Conservation (phyloP, 2,113 vertebrate genomes). For the Crypturellus undulatus region DNA sequence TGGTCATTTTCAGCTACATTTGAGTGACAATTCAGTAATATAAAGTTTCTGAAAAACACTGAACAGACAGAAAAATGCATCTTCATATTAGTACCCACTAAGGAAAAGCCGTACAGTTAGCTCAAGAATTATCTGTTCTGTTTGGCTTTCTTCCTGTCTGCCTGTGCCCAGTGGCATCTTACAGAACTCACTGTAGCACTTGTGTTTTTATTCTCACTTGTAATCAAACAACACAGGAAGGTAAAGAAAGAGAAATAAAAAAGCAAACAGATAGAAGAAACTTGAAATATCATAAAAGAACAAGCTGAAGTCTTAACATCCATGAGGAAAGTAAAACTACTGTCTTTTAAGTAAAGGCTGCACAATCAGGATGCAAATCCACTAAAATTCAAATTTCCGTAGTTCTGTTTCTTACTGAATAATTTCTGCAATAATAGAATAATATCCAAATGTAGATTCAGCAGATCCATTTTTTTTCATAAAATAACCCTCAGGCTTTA, state of each 20-base stretch:
- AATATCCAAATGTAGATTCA: neutral
- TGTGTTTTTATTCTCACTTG: neutral
- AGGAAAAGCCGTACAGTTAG: neutral
- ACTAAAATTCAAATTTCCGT: neutral
- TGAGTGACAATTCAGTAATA: neutral
- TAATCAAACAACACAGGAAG: neutral
- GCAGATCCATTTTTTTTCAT: neutral
- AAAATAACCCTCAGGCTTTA: neutral
- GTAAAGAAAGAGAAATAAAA: neutral
- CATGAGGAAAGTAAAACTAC: neutral
- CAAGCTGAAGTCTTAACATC: neutral
- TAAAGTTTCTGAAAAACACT: neutral
- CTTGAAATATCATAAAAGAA: neutral
- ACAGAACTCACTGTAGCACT: neutral
- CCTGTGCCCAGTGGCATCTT: neutral
- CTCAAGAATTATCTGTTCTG: neutral
- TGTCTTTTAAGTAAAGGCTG: neutral
- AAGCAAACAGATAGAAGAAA: neutral
- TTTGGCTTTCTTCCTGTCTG: neutral
- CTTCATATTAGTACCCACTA: neutral
- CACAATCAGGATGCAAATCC: neutral
- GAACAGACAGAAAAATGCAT: neutral
- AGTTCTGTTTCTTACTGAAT: neutral
- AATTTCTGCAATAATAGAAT: neutral
- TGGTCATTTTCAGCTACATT: neutral